phyloP scores from a whole-genome alignment of 64 coral and sea anemone species.

The Acropora tenuis region DNA sequence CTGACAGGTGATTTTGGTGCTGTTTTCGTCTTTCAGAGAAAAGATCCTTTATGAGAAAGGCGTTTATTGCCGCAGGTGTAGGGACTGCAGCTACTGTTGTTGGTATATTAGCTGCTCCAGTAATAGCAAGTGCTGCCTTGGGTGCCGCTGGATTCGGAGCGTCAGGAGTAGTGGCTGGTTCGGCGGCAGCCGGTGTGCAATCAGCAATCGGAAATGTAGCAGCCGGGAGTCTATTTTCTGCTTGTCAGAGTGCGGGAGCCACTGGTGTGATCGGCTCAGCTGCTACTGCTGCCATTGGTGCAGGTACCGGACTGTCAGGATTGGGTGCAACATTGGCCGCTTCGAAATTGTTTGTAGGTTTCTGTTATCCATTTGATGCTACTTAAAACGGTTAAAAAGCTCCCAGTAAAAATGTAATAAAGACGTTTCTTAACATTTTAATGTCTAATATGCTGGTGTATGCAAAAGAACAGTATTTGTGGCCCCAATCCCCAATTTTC shows the following conservation, averaged over 20 bases:
- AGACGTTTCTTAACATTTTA: no score
- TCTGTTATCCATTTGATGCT: neutral
- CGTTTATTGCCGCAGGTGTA: neutral
- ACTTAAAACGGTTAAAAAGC: no score
- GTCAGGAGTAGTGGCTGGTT: constrained; percentile 3
- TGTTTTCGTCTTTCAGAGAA: neutral
- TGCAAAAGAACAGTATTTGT: no score
- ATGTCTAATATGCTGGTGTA: no score
- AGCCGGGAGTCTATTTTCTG: neutral
- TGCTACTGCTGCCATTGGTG: neutral
- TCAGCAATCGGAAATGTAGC: neutral
- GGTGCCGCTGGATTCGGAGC: neutral
- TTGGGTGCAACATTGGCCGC: neutral
- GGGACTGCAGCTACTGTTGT: neutral
- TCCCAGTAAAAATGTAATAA: no score
- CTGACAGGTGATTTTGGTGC: no score
- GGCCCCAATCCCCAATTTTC: no score
- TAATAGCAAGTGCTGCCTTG: neutral
- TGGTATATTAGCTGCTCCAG: neutral
- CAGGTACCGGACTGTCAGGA: neutral
- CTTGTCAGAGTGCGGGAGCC: neutral
- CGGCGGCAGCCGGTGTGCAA: neutral
- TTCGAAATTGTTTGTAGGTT: neutral
- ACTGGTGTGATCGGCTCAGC: neutral
- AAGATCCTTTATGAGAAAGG: neutral